Percentiles rank a stretch among this genome's conserved stretches.
phyloP scores from a whole-genome alignment of 2,888 invertebrate species.

The Entomobrya multifasciata region DNA sequence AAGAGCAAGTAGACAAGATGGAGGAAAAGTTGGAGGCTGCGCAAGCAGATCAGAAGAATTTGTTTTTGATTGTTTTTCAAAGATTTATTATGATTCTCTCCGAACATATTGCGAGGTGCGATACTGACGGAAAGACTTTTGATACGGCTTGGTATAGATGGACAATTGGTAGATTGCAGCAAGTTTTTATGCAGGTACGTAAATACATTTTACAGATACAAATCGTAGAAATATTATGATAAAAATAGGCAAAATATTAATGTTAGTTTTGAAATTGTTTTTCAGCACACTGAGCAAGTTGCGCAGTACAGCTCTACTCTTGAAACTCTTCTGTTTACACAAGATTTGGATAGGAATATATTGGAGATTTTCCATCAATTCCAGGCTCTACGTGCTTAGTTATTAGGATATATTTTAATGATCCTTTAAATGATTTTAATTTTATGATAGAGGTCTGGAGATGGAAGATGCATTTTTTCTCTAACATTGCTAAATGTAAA shows the following conservation, averaged over 20 bases:
- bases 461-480: too few species aligned
- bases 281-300: slow-evolving; percentile 98
- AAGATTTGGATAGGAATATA: slow-evolving; percentile 97
- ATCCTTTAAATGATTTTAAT: too few species aligned
- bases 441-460: too few species aligned
- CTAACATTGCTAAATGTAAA: too few species aligned
- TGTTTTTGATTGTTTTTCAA: slow-evolving; percentile 98
- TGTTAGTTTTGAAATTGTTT: slow-evolving; percentile 79
- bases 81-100: slow-evolving; percentile 98
- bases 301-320: slow-evolving; percentile 97
- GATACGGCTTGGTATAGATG: slow-evolving; percentile 98
- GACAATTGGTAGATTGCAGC: slow-evolving; percentile 96
- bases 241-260: neutral
- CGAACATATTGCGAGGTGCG: slow-evolving; percentile 95
- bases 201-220: neutral
- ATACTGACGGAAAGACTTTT: slow-evolving; percentile 95
- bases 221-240: neutral
- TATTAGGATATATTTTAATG: too few species aligned
- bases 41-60: slow-evolving; percentile 97
- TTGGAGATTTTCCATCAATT: slow-evolving; percentile 99
- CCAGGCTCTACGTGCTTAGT: slow-evolving; percentile 91
- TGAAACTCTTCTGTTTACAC: slow-evolving; percentile 97
- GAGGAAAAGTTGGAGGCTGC: slow-evolving; percentile 96
- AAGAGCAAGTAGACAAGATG: slow-evolving; percentile 96
- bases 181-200: slow-evolving; percentile 93